A percentile compares a stretch with the other conserved stretches of the same genome.
Evolutionary conservation across 2,113 vertebrate species (phyloP).

Genomic region (Boleophthalmus pectinirostris): DNA sequence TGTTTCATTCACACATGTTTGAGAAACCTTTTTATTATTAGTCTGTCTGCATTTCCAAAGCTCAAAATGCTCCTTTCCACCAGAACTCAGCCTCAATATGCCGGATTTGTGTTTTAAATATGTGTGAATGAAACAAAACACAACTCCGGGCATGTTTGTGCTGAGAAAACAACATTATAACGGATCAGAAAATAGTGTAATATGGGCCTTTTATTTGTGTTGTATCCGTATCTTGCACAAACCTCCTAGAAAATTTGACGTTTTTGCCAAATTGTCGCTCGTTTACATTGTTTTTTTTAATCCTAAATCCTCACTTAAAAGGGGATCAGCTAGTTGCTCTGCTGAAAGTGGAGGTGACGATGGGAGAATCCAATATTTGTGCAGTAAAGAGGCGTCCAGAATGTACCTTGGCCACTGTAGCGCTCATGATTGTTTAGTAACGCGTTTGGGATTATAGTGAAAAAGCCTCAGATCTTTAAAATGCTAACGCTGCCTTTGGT

Average conservation of each 20-base stretch:
- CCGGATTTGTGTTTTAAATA: too few relatives aligned
- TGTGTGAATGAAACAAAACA: too few relatives aligned
- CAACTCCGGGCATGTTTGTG: too few relatives aligned
- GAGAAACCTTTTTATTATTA: too few relatives aligned
- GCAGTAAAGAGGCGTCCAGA: not conserved
- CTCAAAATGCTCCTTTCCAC: too few relatives aligned
- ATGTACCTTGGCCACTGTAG: not conserved
- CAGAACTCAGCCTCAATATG: too few relatives aligned
- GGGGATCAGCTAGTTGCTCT: not conserved
- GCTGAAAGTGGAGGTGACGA: not conserved
- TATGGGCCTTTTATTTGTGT: too few relatives aligned
- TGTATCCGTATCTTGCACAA: not conserved
- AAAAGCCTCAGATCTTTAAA: conserved; percentile 1
- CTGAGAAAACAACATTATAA: too few relatives aligned
- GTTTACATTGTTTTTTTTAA: not conserved
- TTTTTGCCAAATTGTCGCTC: too few relatives aligned
- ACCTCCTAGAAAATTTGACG: not conserved
- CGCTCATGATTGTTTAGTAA: not conserved
- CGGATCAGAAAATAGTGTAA: too few relatives aligned
- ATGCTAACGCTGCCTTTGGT: not conserved
- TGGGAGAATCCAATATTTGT: not conserved
- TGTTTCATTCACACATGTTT: too few relatives aligned
- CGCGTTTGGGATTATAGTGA: conserved; percentile 1
- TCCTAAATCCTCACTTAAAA: not conserved
- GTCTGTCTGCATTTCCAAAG: too few relatives aligned